Evolutionary conservation across 2,113 vertebrate species (phyloP), one percentile per base, ranked within the genome.

Genomic region (Rhabdornis inornatus): DNA sequence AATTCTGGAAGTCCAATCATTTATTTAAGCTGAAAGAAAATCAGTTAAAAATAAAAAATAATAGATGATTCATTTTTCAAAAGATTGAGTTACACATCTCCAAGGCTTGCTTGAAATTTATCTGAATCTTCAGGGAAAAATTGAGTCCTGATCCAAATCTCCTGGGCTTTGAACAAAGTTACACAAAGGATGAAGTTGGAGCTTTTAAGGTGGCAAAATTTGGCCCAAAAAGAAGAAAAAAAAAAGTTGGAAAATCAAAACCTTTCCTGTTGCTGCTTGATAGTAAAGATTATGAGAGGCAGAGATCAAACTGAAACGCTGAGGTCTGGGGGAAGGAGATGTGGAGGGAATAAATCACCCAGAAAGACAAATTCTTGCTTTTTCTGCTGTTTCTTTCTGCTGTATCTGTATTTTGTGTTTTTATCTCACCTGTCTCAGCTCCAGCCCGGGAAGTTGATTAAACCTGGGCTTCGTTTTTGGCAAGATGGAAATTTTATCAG

Each of bases 1-100:
- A 47, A 76, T 72, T 75, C 39, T 49, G 65, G 22, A 71, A 76
- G 42, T 6, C 11, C 22, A 31, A 27, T 19, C 30, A 64, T 82
- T 84, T 91, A 56, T 93, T 87, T 60, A 45, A 45, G 24, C 39
- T 68, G 49, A 39, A 63, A 84, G 57, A 75, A 82, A 95, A 76
- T 1, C 16, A 37, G 23, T 1, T 44, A 18, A 6, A 28, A 7
- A 17, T 25, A 0, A 4, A 1, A 4, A 28, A 49, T 7, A 47
- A 40, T 40, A 40, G 37, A 49, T 60, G 5, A 72, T 83, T 71
- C 11, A 8, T 72, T 88, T 83, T 45, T 45, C 9, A 19, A 18
- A 72, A 89, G 35, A 61, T 57, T 65, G 59, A 57, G 28, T 92
- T 77, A 24, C 66, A 45, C 55, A 57, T 27, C 63, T 33, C 50